phyloP scores from a whole-genome alignment of 2,113 vertebrate genomes.

The Onychostruthus taczanowskii region DNA sequence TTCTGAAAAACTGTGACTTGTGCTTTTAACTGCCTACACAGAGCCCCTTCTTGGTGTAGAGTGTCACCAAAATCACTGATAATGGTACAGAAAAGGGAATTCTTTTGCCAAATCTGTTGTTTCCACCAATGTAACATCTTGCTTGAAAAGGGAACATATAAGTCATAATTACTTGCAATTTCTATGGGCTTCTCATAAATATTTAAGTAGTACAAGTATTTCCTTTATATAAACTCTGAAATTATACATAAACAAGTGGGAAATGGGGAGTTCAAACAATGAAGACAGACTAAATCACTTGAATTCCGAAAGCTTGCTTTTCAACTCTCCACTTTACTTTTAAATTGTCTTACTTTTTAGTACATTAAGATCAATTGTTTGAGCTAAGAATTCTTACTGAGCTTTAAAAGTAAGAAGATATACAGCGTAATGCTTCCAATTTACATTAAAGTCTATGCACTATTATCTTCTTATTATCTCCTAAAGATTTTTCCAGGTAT shows the following conservation, averaged over 20 bases:
- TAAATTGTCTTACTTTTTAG: slow-evolving; percentile 39
- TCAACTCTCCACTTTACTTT: slow-evolving; percentile 28
- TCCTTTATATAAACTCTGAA: neutral
- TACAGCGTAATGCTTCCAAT: slow-evolving; percentile 19
- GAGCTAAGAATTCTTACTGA: slow-evolving; percentile 18
- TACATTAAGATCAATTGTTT: slow-evolving; percentile 36
- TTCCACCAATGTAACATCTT: neutral
- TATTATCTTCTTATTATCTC: slow-evolving; percentile 60
- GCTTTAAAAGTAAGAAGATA: slow-evolving; percentile 33
- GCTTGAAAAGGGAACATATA: neutral
- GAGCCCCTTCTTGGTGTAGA: neutral
- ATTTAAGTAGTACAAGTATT: neutral
- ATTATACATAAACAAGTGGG: neutral
- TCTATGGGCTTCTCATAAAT: neutral
- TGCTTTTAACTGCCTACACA: neutral
- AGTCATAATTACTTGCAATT: neutral
- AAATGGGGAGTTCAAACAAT: neutral
- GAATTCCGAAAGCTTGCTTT: slow-evolving; percentile 1
- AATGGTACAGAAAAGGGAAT: neutral
- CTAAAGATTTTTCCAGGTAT: slow-evolving; percentile 59
- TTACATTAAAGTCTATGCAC: slow-evolving; percentile 48
- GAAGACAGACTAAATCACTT: neutral
- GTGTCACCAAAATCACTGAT: neutral
- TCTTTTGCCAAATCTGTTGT: neutral
- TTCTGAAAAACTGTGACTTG: neutral